Percentiles rank a stretch among this genome's conserved stretches.
These are phyloP conservation scores for Dasysyrphus tricinctus DNA, from an alignment of 2,888 invertebrate species.

Conservation along the genomic window DNA sequence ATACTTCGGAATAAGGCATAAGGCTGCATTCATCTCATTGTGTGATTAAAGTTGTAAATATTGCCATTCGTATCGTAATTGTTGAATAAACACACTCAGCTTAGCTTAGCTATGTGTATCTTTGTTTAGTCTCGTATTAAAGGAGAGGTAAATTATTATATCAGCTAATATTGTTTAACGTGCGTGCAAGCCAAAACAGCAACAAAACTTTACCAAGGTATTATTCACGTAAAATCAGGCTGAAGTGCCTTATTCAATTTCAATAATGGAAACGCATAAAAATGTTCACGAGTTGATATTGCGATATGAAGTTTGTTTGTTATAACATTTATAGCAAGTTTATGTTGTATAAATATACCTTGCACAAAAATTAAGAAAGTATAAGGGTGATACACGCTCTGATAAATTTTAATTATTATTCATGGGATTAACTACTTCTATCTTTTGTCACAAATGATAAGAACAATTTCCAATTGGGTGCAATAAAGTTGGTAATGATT, in stretches of 20 bases:
- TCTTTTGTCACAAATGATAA: too few relatives aligned
- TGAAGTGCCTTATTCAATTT: constrained; percentile 38
- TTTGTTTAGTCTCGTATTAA: constrained; percentile 37
- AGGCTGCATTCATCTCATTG: constrained; percentile 20
- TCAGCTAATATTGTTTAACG: constrained; percentile 34
- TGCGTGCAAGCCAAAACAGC: constrained; percentile 14
- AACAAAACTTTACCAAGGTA: constrained; percentile 13
- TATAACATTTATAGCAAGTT: neutral
- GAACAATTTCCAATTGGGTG: too few relatives aligned
- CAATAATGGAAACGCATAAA: constrained; percentile 26
- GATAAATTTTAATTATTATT: too few relatives aligned
- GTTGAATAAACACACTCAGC: constrained; percentile 51
- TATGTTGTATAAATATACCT: neutral
- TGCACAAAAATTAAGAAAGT: too few relatives aligned
- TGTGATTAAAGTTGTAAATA: constrained; percentile 67
- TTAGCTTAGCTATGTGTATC: neutral
- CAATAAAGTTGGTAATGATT: too few relatives aligned
- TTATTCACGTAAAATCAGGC: constrained; percentile 17
- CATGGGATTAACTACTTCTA: too few relatives aligned
- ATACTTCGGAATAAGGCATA: constrained; percentile 28
- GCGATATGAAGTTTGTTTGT: neutral
- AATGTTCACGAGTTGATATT: neutral
- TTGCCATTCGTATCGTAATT: constrained; percentile 45
- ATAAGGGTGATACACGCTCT: too few relatives aligned
- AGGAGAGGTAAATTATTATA: constrained; percentile 12